A percentile compares a stretch with the other conserved stretches of the same genome.
phyloP scores from a whole-genome alignment of 1,140 invertebrate genomes.

The Drosophila repletoides region DNA sequence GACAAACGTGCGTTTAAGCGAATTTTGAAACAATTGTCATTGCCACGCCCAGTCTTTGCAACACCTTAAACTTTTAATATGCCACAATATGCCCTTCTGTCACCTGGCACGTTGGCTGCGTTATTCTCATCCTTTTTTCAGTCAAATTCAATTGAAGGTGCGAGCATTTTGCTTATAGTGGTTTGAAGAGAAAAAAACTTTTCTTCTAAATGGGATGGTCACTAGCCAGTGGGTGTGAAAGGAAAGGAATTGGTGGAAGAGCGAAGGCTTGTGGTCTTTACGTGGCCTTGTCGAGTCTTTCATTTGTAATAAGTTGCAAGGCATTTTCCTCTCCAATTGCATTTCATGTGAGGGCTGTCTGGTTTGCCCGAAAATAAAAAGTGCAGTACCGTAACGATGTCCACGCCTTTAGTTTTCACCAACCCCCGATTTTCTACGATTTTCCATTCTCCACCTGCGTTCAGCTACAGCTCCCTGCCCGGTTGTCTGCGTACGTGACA shows the following conservation, averaged over 20 bases:
- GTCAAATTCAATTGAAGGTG: conserved; percentile 56
- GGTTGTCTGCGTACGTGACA: conserved; percentile 71
- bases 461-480: conserved; percentile 8
- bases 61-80: conserved; percentile 29
- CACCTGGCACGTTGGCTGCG: conserved; percentile 3
- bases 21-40: not conserved
- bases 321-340: conserved; percentile 22
- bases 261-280: not conserved
- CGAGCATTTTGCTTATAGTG: conserved; percentile 24
- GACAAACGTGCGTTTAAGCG: conserved; percentile 17
- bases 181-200: conserved; percentile 5
- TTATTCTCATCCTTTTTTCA: conserved; percentile 20
- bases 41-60: conserved; percentile 27
- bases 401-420: not conserved
- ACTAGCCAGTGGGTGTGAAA: conserved; percentile 6
- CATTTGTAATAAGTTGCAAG: conserved; percentile 37
- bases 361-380: conserved; percentile 19
- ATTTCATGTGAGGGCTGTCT: conserved; percentile 10
- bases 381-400: conserved; percentile 6
- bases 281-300: conserved; percentile 38
- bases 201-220: conserved; percentile 5
- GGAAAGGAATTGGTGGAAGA: not conserved
- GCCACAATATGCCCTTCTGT: conserved; percentile 21
- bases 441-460: not conserved
- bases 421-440: not conserved